A percentile compares a stretch with the other conserved stretches of the same genome.
Evolutionary conservation across 1,140 invertebrate species (phyloP).

Genomic region (Drosophila sucinea): DNA sequence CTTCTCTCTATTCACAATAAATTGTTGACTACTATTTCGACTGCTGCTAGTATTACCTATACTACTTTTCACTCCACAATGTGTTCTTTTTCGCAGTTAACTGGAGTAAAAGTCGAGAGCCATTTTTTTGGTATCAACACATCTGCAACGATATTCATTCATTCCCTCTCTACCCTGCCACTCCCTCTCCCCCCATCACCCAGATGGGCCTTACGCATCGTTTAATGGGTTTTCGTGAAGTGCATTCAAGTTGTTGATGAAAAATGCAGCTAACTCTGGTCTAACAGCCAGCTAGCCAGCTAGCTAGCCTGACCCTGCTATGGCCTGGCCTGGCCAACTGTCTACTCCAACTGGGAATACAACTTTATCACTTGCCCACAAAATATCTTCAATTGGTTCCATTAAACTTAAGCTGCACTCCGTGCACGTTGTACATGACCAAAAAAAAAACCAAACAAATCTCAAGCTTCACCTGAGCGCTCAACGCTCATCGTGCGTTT

Average conservation of each 20-base stretch:
- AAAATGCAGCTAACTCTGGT: constrained; percentile 35
- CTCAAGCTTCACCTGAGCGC: constrained; percentile 5
- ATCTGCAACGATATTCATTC: constrained; percentile 36
- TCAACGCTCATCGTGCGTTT: constrained; percentile 25
- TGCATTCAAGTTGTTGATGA: constrained; percentile 63
- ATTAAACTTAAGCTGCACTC: constrained; percentile 76
- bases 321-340: constrained; percentile 31
- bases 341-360: constrained; percentile 65
- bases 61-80: neutral
- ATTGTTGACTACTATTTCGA: constrained; percentile 1
- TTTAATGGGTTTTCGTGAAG: constrained; percentile 77
- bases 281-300: neutral
- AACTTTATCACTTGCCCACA: constrained; percentile 80
- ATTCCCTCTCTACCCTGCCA: neutral
- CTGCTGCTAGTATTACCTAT: neutral
- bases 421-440: constrained; percentile 62
- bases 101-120: neutral
- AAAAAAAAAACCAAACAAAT: constrained; percentile 1
- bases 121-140: constrained; percentile 55
- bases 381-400: constrained; percentile 81
- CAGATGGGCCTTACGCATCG: constrained; percentile 68
- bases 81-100: neutral
- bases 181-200: neutral
- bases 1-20: neutral
- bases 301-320: constrained; percentile 27